Base-by-base conservation (phyloP, 2,888 invertebrate species). In the Dusona sp. region DNA sequence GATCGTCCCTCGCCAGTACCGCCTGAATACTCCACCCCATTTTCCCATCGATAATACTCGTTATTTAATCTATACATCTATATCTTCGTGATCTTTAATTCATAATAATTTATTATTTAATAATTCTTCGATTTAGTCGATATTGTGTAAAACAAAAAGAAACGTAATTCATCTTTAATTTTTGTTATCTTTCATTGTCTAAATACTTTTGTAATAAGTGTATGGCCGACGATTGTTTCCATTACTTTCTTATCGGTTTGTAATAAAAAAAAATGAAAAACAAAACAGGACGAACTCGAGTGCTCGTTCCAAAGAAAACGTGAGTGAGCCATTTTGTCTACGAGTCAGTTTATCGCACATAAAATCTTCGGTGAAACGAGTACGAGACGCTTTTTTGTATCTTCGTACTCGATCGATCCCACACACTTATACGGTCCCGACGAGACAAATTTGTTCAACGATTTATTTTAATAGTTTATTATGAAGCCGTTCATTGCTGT, bases 221-320 rank as follows among this genome's bases (percentile, higher is more conserved):
- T 68, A 36, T 78, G 78, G 68, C 33, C 51, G 68, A 79, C 42
- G 70, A 82, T 81, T 78, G 81, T 78, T 82, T 78, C 22, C 54
- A 38, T 81, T 67, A 51, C 54, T 72, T 67, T 42, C 25, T 38
- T 36, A 29, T 70, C 83, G 74, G 73, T 84, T 82, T 79, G 16
- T 83, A 84, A 82, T 77, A 87, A 87, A 84, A 74, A 61, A 42
- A 54, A 57, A 42, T 22, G 19, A 80, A 73, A 74, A 48, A 92
- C 88, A 11, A 79, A 90, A 89, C 85, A 89, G 87, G 33, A 85
- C 89, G 89, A 91, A 89, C 87, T 87, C 88, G 88, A 88, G 90
- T 54, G 89, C 88, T 91, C 89, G 88, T 91, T 90, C 91, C 89
- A 88, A 92, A 90, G 90, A 91, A 90, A 89, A 88, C 81, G 88